Base-by-base conservation (phyloP, 2,888 invertebrate species). In the Habrosyne pyritoides region DNA sequence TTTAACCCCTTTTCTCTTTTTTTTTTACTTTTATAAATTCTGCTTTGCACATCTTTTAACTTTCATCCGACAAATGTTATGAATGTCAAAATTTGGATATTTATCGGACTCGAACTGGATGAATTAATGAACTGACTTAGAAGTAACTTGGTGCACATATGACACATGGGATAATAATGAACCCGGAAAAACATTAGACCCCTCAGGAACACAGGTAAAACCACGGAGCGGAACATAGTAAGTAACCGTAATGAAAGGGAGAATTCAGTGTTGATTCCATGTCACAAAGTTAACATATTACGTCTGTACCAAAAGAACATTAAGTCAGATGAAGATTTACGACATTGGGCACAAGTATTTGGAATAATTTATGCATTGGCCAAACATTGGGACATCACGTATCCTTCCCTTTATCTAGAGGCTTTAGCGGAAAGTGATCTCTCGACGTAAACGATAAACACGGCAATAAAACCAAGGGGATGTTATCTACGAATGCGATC, bases 381-480 rank as follows among this genome's bases (percentile, higher is more conserved):
- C 14, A 42, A 36, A 14, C 42, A 42, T 42, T 42, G 42, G 18
- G 14, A 33, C 42, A 42, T 42, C 14, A 18, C 42, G 42, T 42
- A 42, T 42, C 42, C 42, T 3, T 33, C n/a, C 42, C 18, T 6
- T 42, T 42, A 42, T 42, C 42, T 42, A n/a, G 33, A 42, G 42
- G 42, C 24, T 53, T 42, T 42, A 36, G 24, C 42, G 12, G 36
- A 46, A 51, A 42, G 42, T 42, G 42, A 42, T 42, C 42, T 42
- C 8, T 8, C 14, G 42, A 42, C n/a, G 42, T n/a, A n/a, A 18
- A 6, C 14, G 36, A 36, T 70, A 72, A 71, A 78, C 81, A 79
- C 64, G 61, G 67, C 69, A 72, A 79, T 80, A 81, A 79, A 79
- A 79, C 72, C 69, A 53, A 69, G 63, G 67, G 67, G 71, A 68